Percentiles rank a stretch among this genome's conserved stretches.
Evolutionary conservation across 2,888 invertebrate genomes (phyloP).

Genomic region (Axea sp.): DNA sequence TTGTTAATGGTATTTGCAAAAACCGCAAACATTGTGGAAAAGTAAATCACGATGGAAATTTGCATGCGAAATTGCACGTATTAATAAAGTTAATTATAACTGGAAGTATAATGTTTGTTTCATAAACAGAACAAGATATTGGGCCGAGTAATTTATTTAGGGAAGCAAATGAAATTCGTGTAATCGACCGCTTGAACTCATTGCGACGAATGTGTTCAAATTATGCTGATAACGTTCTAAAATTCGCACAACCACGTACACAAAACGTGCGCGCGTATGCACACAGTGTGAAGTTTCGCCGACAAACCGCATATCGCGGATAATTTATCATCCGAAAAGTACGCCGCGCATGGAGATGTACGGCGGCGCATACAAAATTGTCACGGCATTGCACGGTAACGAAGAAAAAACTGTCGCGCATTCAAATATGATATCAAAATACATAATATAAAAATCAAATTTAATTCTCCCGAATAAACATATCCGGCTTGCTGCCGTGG

Average conservation of each 20-base stretch:
- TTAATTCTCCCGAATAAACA: conserved; percentile 24
- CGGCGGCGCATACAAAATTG: conserved; percentile 51
- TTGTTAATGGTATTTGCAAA: not conserved
- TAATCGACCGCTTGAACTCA: conserved; percentile 50
- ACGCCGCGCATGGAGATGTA: conserved; percentile 46
- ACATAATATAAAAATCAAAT: conserved; percentile 42
- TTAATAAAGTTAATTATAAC: conserved; percentile 22
- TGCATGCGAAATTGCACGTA: conserved; percentile 10
- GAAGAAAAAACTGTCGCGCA: conserved; percentile 55
- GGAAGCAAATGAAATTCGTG: conserved; percentile 45
- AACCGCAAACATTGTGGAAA: too few relatives aligned
- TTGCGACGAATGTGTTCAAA: conserved; percentile 53
- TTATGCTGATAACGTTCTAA: conserved; percentile 58
- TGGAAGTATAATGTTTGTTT: conserved; percentile 26
- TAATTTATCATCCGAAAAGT: conserved; percentile 62
- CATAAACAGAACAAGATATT: conserved; percentile 24
- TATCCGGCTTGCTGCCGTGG: not conserved
- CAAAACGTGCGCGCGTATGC: conserved; percentile 3
- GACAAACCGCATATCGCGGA: conserved; percentile 60
- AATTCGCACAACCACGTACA: conserved; percentile 20
- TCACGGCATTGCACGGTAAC: conserved; percentile 44
- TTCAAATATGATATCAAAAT: conserved; percentile 43
- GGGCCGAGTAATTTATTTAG: conserved; percentile 34
- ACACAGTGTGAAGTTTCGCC: conserved; percentile 42
- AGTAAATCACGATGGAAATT: not conserved